These are phyloP conservation scores for Drosophila birchii DNA, from an alignment of 2,888 invertebrate genomes.

Conservation along the genomic window DNA sequence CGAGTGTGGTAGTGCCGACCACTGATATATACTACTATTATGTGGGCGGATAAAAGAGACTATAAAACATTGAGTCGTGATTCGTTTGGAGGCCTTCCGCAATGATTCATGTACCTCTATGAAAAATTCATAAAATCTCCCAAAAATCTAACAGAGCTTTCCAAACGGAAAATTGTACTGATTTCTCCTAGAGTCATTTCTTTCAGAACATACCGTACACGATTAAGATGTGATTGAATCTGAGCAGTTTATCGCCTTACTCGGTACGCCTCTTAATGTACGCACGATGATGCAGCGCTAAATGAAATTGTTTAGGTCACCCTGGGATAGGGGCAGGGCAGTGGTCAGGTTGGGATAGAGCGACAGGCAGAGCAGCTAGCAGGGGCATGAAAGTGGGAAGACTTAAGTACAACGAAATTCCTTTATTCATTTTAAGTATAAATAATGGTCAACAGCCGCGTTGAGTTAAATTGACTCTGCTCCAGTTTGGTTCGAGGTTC, in stretches of 20 bases:
- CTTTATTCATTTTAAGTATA: constrained; percentile 80
- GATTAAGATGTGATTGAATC: constrained; percentile 8
- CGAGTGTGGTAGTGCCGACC: too few relatives aligned
- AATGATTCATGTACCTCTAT: too few relatives aligned
- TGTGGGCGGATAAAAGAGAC: too few relatives aligned
- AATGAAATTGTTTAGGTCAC: constrained; percentile 36
- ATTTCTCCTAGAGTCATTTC: too few relatives aligned
- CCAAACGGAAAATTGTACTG: too few relatives aligned
- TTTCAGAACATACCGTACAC: too few relatives aligned
- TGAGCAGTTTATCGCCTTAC: constrained; percentile 41
- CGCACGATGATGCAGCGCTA: constrained; percentile 39
- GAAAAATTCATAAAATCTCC: too few relatives aligned
- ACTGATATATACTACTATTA: too few relatives aligned
- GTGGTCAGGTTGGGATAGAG: constrained; percentile 8
- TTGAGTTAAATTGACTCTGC: constrained; percentile 22
- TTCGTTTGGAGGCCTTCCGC: too few relatives aligned
- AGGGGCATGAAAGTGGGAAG: constrained; percentile 23
- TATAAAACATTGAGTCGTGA: too few relatives aligned
- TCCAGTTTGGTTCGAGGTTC: constrained; percentile 6
- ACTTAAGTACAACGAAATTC: constrained; percentile 75
- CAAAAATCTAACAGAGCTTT: too few relatives aligned
- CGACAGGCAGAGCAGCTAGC: background rate
- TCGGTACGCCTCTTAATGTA: constrained; percentile 36
- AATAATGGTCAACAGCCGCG: constrained; percentile 78
- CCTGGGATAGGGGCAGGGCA: background rate